These are phyloP conservation scores for Enteromius afrohamiltoni DNA, from an alignment of 2,797 vertebrate genomes.

Conservation along the genomic window DNA sequence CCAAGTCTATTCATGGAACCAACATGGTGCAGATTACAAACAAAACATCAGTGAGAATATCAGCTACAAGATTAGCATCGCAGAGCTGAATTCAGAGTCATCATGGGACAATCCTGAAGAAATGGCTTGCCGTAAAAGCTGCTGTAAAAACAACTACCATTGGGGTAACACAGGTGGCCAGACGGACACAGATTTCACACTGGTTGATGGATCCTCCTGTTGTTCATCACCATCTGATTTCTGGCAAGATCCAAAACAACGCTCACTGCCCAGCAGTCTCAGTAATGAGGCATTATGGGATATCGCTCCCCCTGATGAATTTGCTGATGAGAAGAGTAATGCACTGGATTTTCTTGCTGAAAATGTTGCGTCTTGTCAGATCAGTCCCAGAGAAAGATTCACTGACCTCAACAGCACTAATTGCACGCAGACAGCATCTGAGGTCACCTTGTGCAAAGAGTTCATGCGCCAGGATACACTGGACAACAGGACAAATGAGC, in stretches of 20 bases:
- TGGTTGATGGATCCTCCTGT: slow-evolving; percentile 59
- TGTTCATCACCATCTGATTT: slow-evolving; percentile 61
- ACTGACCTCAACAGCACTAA: slow-evolving; percentile 38
- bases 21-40: slow-evolving; percentile 32
- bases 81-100: slow-evolving; percentile 68
- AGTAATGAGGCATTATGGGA: slow-evolving; percentile 62
- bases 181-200: slow-evolving; percentile 62
- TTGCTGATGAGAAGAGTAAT: slow-evolving; percentile 69
- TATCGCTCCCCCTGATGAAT: slow-evolving; percentile 74
- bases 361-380: slow-evolving; percentile 64
- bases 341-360: slow-evolving; percentile 67
- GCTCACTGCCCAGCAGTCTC: slow-evolving; percentile 49
- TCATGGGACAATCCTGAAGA: slow-evolving; percentile 62
- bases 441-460: slow-evolving; percentile 41
- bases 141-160: slow-evolving; percentile 49
- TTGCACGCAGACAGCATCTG: background rate
- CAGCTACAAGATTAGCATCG: slow-evolving; percentile 71
- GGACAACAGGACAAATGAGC: slow-evolving; percentile 61
- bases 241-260: slow-evolving; percentile 60
- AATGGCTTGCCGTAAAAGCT: slow-evolving; percentile 68
- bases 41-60: slow-evolving; percentile 52
- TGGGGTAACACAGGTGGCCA: slow-evolving; percentile 34
- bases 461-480: slow-evolving; percentile 57
- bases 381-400: slow-evolving; percentile 56
- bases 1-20: slow-evolving; percentile 37